Base-by-base conservation (phyloP, 1,140 invertebrate genomes). In the Sminthurides bifidus region DNA sequence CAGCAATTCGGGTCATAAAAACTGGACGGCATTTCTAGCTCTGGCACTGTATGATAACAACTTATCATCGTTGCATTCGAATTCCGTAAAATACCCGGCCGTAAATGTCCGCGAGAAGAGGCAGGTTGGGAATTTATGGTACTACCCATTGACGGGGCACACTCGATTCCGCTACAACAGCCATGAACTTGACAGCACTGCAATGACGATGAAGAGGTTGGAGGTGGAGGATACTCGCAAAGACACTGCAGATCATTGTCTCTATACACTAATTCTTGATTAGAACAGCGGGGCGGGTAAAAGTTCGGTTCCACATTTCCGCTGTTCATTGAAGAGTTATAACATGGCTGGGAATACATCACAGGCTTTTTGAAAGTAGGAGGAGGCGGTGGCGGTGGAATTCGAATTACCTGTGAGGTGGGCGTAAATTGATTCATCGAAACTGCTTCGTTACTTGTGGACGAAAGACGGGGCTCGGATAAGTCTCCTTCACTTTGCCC, bases 181-280 rank as follows among this genome's bases (percentile, higher is more conserved):
- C 35, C 35, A n/a, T 60, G 41, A 52, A 63, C 26, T 57, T 60
- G 19, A 58, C 46, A 2, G 49, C 46, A 30, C 19, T 27, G 21
- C 46, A 23, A 17, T 56, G 74, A 65, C 46, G n/a, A n/a, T n/a
- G n/a, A n/a, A n/a, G n/a, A n/a, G n/a, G n/a, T n/a, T 78, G 74
- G 60, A 79, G 77, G 62, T 77, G 77, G 52, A 75, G 75, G 77
- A 69, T 14, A n/a, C 35, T 26, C 10, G 21, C 53, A 31, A 19
- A 24, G 31, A 14, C 43, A 35, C 31, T 44, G 27, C n/a, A 44
- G 21, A 21, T 31, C 41, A 21, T 40, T 21, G 2, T 54, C 52
- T 17, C 48, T 21, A n/a, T n/a, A n/a, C n/a, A n/a, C n/a, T n/a
- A n/a, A n/a, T n/a, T n/a, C n/a, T n/a, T n/a, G n/a, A n/a, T n/a